phyloP scores from a whole-genome alignment of 2,113 vertebrate genomes.

The Todiramphus chloris region DNA sequence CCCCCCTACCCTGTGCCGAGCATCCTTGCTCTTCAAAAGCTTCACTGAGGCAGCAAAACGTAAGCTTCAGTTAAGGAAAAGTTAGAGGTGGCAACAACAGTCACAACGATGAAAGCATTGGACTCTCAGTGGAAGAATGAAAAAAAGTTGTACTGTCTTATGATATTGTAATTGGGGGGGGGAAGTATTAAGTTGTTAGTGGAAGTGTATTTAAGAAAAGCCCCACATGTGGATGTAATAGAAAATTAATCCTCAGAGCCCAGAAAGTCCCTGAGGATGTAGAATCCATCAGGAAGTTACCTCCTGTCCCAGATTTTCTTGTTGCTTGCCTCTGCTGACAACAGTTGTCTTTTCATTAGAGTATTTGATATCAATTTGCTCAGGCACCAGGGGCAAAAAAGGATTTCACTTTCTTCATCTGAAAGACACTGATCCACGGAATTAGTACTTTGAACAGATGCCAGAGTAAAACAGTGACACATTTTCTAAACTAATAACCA shows the following conservation, averaged over 20 bases:
- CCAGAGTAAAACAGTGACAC: constrained; percentile 37
- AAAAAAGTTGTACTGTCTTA: background rate
- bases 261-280: constrained; percentile 49
- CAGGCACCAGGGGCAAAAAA: constrained; percentile 51
- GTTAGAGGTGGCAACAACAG: background rate
- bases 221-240: constrained; percentile 35
- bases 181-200: constrained; percentile 55
- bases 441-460: constrained; percentile 46
- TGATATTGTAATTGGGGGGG: background rate
- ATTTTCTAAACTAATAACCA: constrained; percentile 24
- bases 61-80: background rate
- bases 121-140: background rate
- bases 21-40: background rate
- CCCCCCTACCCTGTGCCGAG: too few relatives aligned
- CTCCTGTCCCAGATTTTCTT: constrained; percentile 62
- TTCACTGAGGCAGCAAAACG: background rate
- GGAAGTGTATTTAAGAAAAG: constrained; percentile 64
- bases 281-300: constrained; percentile 55
- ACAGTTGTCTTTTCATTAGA: constrained; percentile 64
- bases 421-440: constrained; percentile 51
- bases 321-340: constrained; percentile 53
- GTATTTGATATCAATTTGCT: constrained; percentile 61
- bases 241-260: constrained; percentile 65
- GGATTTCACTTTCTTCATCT: constrained; percentile 54
- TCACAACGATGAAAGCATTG: background rate